phyloP scores from a whole-genome alignment of 2,113 vertebrate genomes.

The Sorex fumeus region DNA sequence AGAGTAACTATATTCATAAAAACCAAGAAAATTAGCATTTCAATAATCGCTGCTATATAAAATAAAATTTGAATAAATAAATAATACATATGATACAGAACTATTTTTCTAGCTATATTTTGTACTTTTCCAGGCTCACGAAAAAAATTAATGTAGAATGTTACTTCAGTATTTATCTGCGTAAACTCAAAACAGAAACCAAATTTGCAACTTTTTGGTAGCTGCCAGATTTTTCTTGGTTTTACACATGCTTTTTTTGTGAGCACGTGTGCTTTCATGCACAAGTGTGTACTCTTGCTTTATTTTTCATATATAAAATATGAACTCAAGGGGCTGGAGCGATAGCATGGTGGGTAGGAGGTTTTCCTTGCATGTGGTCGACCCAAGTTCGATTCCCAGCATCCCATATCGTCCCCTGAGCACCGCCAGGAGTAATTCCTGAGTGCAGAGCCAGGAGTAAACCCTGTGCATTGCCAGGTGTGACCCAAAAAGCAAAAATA shows the following conservation, averaged over 20 bases:
- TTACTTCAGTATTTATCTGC: conserved; percentile 41
- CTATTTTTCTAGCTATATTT: neutral
- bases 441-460: no score
- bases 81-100: conserved; percentile 29
- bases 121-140: conserved; percentile 36
- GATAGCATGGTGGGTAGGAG: neutral
- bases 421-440: no score
- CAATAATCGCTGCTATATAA: no score
- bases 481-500: no score
- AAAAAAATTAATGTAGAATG: conserved; percentile 29
- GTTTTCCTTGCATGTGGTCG: no score
- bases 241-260: rapidly evolving
- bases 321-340: no score
- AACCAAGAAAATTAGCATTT: no score
- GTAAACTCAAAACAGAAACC: neutral
- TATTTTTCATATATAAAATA: neutral
- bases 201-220: neutral
- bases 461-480: no score
- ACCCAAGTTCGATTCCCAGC: no score
- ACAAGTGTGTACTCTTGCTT: neutral
- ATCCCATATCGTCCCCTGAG: no score
- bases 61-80: conserved; percentile 47
- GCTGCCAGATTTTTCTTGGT: neutral
- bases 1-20: no score
- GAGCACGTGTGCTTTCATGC: neutral